These are phyloP conservation scores for Pollenia labialis DNA, from an alignment of 2,888 invertebrate species.

Conservation along the genomic window DNA sequence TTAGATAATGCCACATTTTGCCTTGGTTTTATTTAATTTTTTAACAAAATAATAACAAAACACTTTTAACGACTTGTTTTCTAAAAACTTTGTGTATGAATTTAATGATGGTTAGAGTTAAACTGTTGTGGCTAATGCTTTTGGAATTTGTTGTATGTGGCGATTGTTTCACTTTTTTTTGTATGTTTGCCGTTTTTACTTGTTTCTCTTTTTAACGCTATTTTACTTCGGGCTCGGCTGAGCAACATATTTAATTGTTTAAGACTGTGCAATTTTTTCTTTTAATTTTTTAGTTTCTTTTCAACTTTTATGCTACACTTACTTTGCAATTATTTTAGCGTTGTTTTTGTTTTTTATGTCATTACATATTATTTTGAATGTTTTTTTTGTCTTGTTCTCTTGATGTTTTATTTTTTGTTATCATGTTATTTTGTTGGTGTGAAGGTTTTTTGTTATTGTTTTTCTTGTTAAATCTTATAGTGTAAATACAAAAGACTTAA, in stretches of 20 bases:
- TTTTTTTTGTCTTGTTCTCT: neutral
- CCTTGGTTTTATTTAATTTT: neutral
- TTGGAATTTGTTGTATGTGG: constrained; percentile 25
- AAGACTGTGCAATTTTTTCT: constrained; percentile 24
- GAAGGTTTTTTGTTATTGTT: constrained; percentile 31
- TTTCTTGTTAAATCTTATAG: constrained; percentile 1
- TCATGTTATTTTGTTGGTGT: constrained; percentile 2
- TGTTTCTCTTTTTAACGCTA: constrained; percentile 26
- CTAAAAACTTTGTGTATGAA: constrained; percentile 14
- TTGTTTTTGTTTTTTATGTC: constrained; percentile 14
- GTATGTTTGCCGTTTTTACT: neutral
- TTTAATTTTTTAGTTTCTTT: constrained; percentile 22
- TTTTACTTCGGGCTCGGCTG: constrained; percentile 40
- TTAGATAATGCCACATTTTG: constrained; percentile 59
- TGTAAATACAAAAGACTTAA: constrained; percentile 55
- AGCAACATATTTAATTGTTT: constrained; percentile 59
- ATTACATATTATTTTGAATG: constrained; percentile 23
- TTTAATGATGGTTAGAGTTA: constrained; percentile 36
- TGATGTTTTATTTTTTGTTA: neutral
- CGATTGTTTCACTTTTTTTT: constrained; percentile 9
- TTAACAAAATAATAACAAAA: neutral
- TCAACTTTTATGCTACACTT: constrained; percentile 27
- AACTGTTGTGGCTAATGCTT: constrained; percentile 44
- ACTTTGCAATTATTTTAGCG: constrained; percentile 28
- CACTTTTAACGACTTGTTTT: constrained; percentile 32